Evolutionary conservation across 2,797 vertebrate genomes (phyloP).

Genomic region (Podarcis lilfordi): DNA sequence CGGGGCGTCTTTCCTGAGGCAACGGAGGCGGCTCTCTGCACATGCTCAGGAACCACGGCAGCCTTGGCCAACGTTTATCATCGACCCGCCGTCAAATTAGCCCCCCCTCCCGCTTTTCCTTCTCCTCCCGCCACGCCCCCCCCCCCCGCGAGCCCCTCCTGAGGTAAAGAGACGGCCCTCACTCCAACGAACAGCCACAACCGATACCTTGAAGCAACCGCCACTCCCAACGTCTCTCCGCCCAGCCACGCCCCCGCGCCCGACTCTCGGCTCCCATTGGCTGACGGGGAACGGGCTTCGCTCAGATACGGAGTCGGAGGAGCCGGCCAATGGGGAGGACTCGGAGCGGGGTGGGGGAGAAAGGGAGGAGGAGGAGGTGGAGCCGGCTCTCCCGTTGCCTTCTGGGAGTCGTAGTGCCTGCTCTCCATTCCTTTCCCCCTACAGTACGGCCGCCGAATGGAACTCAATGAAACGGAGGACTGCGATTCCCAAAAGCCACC

Average conservation of each 20-base stretch:
- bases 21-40: neutral
- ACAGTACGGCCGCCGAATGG: accelerated
- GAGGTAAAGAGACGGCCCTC: slow-evolving; percentile 80
- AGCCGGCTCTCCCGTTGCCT: neutral
- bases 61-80: too few species aligned
- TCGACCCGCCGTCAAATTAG: accelerated
- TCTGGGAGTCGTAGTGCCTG: slow-evolving; percentile 13
- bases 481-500: slow-evolving; percentile 61
- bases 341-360: neutral
- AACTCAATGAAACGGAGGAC: accelerated
- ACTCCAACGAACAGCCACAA: too few species aligned
- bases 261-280: slow-evolving; percentile 68
- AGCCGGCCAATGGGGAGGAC: neutral
- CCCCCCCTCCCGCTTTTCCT: accelerated
- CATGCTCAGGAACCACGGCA: neutral
- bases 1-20: neutral
- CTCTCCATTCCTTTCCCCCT: accelerated
- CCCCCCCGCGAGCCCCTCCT: slow-evolving; percentile 26
- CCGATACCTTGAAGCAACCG: slow-evolving; percentile 98
- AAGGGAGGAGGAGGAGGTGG: too few species aligned
- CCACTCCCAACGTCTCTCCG: slow-evolving; percentile 80
- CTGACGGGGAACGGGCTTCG: neutral
- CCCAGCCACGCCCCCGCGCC: slow-evolving; percentile 27
- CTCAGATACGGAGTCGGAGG: neutral
- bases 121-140: neutral